Evolutionary conservation across 2,888 invertebrate species (phyloP).

Genomic region (Erebia palarica): DNA sequence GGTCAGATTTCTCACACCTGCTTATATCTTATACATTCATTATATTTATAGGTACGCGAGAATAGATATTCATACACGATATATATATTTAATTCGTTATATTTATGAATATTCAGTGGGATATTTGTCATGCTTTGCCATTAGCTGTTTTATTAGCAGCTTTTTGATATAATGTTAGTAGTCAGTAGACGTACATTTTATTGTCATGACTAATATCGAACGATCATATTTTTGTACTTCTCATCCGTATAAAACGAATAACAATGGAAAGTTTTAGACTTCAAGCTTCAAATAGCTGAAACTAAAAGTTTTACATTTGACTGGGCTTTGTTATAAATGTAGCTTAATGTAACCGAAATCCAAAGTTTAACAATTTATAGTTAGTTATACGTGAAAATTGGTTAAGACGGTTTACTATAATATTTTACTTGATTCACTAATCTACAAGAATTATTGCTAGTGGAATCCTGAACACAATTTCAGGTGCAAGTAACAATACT

Average conservation of each 20-base stretch:
- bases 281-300: not conserved
- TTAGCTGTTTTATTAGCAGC: conserved; percentile 11
- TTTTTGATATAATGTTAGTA: conserved; percentile 1
- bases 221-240: not conserved
- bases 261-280: not conserved
- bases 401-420: no score
- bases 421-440: no score
- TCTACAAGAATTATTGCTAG: no score
- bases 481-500: no score
- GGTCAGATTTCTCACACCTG: conserved; percentile 46
- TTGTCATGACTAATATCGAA: not conserved
- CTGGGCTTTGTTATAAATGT: not conserved
- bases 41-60: conserved; percentile 21
- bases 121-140: conserved; percentile 15
- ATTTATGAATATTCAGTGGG: conserved; percentile 7
- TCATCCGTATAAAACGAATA: not conserved
- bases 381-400: no score
- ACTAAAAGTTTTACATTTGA: not conserved
- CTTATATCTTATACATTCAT: conserved; percentile 29
- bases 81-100: conserved; percentile 9
- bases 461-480: no score
- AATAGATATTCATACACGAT: conserved; percentile 10
- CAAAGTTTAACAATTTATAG: no score
- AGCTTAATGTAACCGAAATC: no score
- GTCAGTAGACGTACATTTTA: not conserved